Evolutionary conservation across 1,140 invertebrate genomes (phyloP).

Genomic region (Lepidurus arcticus): DNA sequence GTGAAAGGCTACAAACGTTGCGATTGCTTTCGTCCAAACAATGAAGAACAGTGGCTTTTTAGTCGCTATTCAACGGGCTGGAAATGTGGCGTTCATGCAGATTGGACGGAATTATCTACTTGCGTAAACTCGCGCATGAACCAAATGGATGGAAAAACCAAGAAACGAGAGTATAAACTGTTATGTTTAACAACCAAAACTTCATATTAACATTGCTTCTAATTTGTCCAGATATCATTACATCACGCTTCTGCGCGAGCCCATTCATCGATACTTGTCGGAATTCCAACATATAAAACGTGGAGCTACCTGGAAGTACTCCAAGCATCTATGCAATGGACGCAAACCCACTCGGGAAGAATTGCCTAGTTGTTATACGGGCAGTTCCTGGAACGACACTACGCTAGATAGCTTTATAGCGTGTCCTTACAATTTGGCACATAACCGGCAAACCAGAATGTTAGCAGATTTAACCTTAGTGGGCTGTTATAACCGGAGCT

Average conservation of each 20-base stretch:
- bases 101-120: slow-evolving; percentile 92
- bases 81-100: slow-evolving; percentile 96
- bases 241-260: slow-evolving; percentile 89
- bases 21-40: slow-evolving; percentile 78
- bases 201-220: slow-evolving; percentile 24
- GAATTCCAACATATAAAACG: slow-evolving; percentile 93
- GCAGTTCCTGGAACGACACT: slow-evolving; percentile 59
- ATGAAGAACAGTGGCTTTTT: slow-evolving; percentile 91
- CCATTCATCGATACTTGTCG: slow-evolving; percentile 80
- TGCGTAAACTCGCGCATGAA: slow-evolving; percentile 82
- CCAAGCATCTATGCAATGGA: slow-evolving; percentile 81
- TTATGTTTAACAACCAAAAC: background rate
- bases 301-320: slow-evolving; percentile 89
- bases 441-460: slow-evolving; percentile 96
- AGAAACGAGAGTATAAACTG: slow-evolving; percentile 60
- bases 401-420: slow-evolving; percentile 76
- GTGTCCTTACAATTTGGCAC: slow-evolving; percentile 87
- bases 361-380: slow-evolving; percentile 70
- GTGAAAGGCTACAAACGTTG: slow-evolving; percentile 78
- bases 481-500: slow-evolving; percentile 86
- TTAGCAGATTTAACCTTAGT: slow-evolving; percentile 87
- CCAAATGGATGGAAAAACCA: slow-evolving; percentile 70
- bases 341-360: slow-evolving; percentile 66
- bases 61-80: slow-evolving; percentile 97
- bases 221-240: slow-evolving; percentile 74